Base-by-base conservation (phyloP, 2,888 invertebrate species). In the Myopa testacea region DNA sequence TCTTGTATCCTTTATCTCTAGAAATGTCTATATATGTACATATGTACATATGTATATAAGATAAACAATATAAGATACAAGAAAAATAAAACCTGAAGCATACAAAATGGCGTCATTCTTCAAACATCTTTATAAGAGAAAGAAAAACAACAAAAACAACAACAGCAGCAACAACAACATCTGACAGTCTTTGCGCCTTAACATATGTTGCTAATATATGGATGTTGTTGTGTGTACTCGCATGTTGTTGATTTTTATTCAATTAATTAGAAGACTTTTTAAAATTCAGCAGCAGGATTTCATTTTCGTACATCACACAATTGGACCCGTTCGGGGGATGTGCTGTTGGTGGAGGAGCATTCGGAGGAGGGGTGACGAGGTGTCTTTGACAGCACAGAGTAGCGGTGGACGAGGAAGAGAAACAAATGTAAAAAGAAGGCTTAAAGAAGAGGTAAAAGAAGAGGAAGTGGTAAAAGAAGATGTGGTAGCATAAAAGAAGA, bases 251-350 rank as follows among this genome's bases (percentile, higher is more conserved):
- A 80, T 81, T 78, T 80, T 80, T 79, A 80, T 81, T 81, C 81
- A 81, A 81, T 81, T 81, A 81, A 80, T 81, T 81, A 81, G 80
- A 45, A 79, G 79, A 76, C 81, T 79, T 80, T 80, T 80, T 75
- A 81, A 79, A 79, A 81, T 80, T 78, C 81, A 79, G 76, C 78
- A 75, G 63, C 79, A 81, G 78, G 78, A 34, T 70, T 37, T 70
- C 55, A 52, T n/a, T 38, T 65, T 38, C 34, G 4, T 70, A 8
- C 37, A 55, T 52, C 55, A 34, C 19, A 55, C n/a, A 69, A 68
- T 19, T 26, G 26, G 26, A 26, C 26, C 26, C 45, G 45, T 1
- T 45, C 45, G 45, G 10, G 45, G 45, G 45, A 26, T 26, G 26
- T 26, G 26, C 26, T 26, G 26, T n/a, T n/a, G n/a, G 37, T 60